phyloP scores from a whole-genome alignment of 2,888 invertebrate genomes.

The Shargacucullia verbasci region DNA sequence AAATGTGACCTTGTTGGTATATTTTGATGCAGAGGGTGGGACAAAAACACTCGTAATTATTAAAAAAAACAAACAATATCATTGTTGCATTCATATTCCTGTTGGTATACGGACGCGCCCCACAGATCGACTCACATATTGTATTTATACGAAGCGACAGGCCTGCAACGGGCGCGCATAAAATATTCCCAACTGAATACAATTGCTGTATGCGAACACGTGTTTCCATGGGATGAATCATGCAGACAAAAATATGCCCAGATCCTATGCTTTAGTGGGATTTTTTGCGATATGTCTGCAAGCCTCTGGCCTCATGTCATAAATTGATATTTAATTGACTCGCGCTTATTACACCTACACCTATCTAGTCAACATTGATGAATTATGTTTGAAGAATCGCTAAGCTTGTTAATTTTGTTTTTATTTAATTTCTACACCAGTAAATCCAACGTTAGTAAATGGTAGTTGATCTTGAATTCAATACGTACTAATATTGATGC shows the following conservation, averaged over 20 bases:
- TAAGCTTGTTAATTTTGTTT: no score
- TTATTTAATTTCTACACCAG: no score
- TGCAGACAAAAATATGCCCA: conserved; percentile 41
- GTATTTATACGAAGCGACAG: conserved; percentile 42
- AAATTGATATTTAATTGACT: neutral
- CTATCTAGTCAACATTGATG: no score
- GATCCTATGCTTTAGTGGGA: conserved; percentile 10
- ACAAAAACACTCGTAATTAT: neutral
- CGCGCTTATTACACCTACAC: no score
- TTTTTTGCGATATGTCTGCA: neutral
- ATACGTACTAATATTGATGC: no score
- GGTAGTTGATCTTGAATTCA: no score
- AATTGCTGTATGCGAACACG: conserved; percentile 55
- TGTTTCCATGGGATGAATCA: conserved; percentile 51
- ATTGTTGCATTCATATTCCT: conserved; percentile 25
- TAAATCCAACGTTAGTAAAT: no score
- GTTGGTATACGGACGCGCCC: conserved; percentile 17
- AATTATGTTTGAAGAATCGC: no score
- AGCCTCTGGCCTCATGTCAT: neutral
- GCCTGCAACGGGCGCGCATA: conserved; percentile 45
- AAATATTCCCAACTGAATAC: conserved; percentile 57
- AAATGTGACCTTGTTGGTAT: no score
- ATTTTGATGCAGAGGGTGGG: no score
- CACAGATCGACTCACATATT: conserved; percentile 46
- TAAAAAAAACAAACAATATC: conserved; percentile 11